Evolutionary conservation across 2,888 invertebrate species (phyloP), one percentile per base, ranked within the genome.

Genomic region (Aphrophora alni): DNA sequence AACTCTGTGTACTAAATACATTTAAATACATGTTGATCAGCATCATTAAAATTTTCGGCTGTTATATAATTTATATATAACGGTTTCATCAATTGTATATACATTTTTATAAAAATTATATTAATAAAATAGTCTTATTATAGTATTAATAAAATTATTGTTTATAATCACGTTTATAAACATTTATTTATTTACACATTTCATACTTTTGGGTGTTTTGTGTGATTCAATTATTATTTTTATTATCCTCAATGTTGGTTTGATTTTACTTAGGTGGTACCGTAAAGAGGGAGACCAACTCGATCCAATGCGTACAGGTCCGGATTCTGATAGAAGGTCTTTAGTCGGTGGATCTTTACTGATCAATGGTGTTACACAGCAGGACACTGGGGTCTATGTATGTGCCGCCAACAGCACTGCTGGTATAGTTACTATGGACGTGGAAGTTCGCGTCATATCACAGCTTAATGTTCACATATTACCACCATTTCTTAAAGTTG

Each of bases 371-470:
- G 83, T 84, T 21, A 83, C 83, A 44, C 78, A 81, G 12, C 83
- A 84, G 25, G 86, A 86, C 82, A 81, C 83, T 38, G 89, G 88
- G 0, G 81, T 84, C 12, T 89, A 89, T 83, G 84, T 85, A 26
- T 89, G 89, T 82, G 85, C 86, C 7, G 88, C 87, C 3, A 86
- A 86, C 72, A 89, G 88, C 82, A 83, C 85, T 0, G 85, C 87
- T 4, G 88, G 88, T 4, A 82, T 83, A 7, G 86, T 85, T 3
- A 86, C 85, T 3, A 85, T 86, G 7, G 84, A 85, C 17, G 86
- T 87, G 4, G 82, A 85, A 12, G 85, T 89, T 4, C 85, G 85
- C 8, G 87, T 89, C 0, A 85, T 85, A 78, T 87, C 84, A 1
- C 83, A 82, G 17, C 82, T 86, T 8, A 82, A 81, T 12, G 85